Evolutionary conservation across 2,113 vertebrate genomes (phyloP), one percentile per base, ranked within the genome.

Genomic region (Paramormyrops kingsleyae): DNA sequence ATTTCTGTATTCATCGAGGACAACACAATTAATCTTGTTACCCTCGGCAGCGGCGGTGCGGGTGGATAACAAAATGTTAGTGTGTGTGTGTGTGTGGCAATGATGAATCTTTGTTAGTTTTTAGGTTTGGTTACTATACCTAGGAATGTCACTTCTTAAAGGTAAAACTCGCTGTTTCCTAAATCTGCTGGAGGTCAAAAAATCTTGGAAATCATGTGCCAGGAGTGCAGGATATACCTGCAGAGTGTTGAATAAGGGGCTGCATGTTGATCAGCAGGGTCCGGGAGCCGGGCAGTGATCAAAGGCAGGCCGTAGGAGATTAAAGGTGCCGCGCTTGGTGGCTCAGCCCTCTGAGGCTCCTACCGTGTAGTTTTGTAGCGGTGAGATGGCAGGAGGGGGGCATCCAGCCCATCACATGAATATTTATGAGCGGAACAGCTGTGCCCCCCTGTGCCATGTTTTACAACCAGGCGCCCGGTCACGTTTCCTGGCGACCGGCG

Each of bases 371-470:
- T 84, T 47, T 84, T 84, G 44, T 84, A 84, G 44, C 21, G 21
- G 42, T 80, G 74, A n/a, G 83, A 47, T 87, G 85, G 85, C n/a
- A 27, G 85, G 49, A n/a, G 85, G 49, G 85, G n/a, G 49, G 50
- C 21, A 87, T 87, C 44, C 15, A 53, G 49, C 31, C n/a, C 85
- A 50, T 50, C 15, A 31, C 12, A 56, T 87, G 85, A 87, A 87
- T 87, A 87, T 87, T 87, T 53, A 87, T 87, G 85, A 87, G 27
- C 27, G n/a, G 47, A 87, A 56, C 49, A 87, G 47, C 85, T 87
- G 84, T 52, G 46, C 84, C 84, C 84, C 83, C 84, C 49, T 27
- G 84, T 87, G 84, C 84, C 84, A 52, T 87, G 84, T 87, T 87
- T 87, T 87, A 87, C 84, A 50, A 52, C 84, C 49, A 31, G 27